Evolutionary conservation across 2,797 vertebrate species (phyloP).

Genomic region (Adelosebastes latens): DNA sequence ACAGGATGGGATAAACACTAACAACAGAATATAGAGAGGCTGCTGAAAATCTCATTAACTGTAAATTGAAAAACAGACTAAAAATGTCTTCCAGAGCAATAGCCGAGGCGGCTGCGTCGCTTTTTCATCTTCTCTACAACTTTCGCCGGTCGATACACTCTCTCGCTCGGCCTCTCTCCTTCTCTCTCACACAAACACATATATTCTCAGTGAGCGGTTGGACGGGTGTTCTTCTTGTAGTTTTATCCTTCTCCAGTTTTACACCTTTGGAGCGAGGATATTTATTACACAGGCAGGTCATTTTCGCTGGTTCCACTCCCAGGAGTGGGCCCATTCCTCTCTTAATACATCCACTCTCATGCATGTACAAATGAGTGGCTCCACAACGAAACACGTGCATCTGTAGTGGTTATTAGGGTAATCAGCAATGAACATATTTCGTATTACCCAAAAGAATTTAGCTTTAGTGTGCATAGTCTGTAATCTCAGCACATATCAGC

Average conservation of each 20-base stretch:
- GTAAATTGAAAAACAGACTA: slow-evolving; percentile 79
- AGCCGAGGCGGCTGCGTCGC: slow-evolving; percentile 16
- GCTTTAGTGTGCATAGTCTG: too few relatives aligned
- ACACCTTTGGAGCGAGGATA: slow-evolving; percentile 13
- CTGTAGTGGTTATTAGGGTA: neutral
- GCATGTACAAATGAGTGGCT: neutral
- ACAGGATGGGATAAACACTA: slow-evolving; percentile 69
- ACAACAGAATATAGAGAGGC: slow-evolving; percentile 66
- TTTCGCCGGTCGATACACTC: slow-evolving; percentile 54
- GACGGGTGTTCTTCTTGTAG: neutral
- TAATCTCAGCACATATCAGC: neutral
- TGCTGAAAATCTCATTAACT: slow-evolving; percentile 79
- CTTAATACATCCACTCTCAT: neutral
- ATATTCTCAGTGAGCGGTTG: slow-evolving; percentile 3
- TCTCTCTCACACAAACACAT: slow-evolving; percentile 32
- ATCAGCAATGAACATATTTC: slow-evolving; percentile 3
- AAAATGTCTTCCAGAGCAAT: slow-evolving; percentile 68
- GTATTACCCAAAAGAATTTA: neutral
- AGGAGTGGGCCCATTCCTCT: neutral
- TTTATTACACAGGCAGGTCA: slow-evolving; percentile 29
- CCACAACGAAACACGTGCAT: neutral
- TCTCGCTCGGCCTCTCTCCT: neutral
- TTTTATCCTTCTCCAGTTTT: slow-evolving; percentile 32
- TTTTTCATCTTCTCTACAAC: slow-evolving; percentile 66
- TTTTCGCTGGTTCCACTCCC: neutral